Conservation (phyloP, 2,797 vertebrate species). For the Phrynocephalus forsythii region DNA sequence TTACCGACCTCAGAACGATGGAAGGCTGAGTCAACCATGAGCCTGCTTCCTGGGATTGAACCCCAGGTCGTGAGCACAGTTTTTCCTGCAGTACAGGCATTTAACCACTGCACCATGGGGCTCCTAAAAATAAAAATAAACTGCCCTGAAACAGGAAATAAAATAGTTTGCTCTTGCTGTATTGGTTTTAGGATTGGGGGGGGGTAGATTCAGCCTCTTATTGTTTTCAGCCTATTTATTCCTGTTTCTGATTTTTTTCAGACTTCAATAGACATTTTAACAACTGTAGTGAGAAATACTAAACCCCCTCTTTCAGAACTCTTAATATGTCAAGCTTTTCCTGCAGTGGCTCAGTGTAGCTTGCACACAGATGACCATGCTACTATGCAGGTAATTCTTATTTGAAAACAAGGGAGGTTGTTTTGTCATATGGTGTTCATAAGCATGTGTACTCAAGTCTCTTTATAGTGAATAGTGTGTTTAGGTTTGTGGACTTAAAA, state of each 20-base stretch:
- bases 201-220: background rate
- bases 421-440: background rate
- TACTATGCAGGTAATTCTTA: conserved; percentile 91
- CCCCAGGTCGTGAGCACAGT: too few species aligned
- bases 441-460: background rate
- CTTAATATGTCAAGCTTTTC: conserved; percentile 95
- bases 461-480: background rate
- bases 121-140: background rate
- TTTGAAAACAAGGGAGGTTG: background rate
- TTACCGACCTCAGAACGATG: too few species aligned
- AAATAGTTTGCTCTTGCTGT: background rate
- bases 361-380: conserved; percentile 95
- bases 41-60: too few species aligned
- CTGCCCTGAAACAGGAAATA: background rate
- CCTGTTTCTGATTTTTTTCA: conserved; percentile 62
- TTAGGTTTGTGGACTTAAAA: background rate
- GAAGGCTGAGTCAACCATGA: too few species aligned
- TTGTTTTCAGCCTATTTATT: conserved; percentile 14
- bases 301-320: conserved; percentile 95
- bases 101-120: too few species aligned
- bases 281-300: conserved; percentile 95
- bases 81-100: too few species aligned
- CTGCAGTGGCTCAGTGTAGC: conserved; percentile 96
- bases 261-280: conserved; percentile 97
- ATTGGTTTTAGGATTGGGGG: background rate